Evolutionary conservation across 2,888 invertebrate genomes (phyloP), one percentile per base, ranked within the genome.

Genomic region (Limnephilus marmoratus): DNA sequence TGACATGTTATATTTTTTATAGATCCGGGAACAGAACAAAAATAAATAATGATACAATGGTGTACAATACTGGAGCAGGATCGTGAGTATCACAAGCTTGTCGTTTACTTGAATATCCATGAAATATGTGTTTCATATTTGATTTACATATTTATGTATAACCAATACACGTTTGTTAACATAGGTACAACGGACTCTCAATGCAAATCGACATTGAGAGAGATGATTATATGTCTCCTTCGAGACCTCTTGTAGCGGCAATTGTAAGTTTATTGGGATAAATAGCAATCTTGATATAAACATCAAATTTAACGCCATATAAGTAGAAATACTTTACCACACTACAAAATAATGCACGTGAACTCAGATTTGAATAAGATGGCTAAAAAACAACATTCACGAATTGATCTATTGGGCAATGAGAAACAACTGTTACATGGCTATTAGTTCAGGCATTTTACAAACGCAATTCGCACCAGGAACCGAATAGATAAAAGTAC

Each of bases 231-330:
- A 93, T 94, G 41, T 94, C 95, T 24, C 94, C 95, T 2, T 94
- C 94, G n/a, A 94, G 94, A 53, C 94, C 94, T 11, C 94, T 94
- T 92, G 94, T 94, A 53, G 95, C 95, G 1, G 95, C 94, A 1
- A 94, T 94, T 49, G 93, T 93, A 91, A 92, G 68, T 82, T 15
- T 82, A 9, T 68, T 68, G 68, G 68, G 12, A 7, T 68, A 24
- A 24, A 68, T 68, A 82, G 5, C 31, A 3, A 82, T 0, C 12
- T 13, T 7, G 4, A 18, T 49, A 49, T 49, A 49, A 49, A 49
- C 13, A 18, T 53, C 13, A 18, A 0, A 53, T 53, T 53, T 18
- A 53, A 53, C 53, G 53, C 5, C 18, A 18, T 18, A 53, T 18
- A 53, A 18, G 7, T 53, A 18, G 53, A 53, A 53, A 18, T 5